These are phyloP conservation scores for Genyomyrus donnyi DNA, from an alignment of 2,113 vertebrate genomes.

Conservation along the genomic window DNA sequence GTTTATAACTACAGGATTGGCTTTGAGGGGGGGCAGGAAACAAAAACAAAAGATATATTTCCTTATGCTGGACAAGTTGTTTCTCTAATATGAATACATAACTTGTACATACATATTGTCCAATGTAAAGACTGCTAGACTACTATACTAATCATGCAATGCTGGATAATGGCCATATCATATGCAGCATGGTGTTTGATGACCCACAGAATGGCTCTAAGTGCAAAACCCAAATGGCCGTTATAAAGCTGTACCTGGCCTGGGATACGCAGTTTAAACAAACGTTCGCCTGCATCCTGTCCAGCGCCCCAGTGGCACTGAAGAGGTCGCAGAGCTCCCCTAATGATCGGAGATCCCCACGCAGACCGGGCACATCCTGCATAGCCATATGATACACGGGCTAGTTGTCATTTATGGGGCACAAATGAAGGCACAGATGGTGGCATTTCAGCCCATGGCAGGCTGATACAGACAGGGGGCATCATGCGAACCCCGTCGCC, in stretches of 20 bases:
- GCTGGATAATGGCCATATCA: not conserved
- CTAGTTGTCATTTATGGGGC: not conserved
- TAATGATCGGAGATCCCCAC: not conserved
- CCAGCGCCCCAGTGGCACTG: not conserved
- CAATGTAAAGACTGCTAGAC: not conserved
- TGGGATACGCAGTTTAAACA: not conserved
- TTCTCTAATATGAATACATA: not conserved
- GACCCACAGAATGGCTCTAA: not conserved
- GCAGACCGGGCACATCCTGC: not conserved
- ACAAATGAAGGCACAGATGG: not conserved
- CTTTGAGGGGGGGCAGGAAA: not conserved
- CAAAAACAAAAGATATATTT: not conserved
- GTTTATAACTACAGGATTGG: not conserved
- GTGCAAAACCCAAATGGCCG: not conserved
- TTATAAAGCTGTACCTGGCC: not conserved
- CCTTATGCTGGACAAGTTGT: too few relatives aligned
- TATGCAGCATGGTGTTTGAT: not conserved
- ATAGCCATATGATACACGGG: not conserved
- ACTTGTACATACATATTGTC: not conserved
- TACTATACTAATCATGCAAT: not conserved
- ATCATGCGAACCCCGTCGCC: not conserved
- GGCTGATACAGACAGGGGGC: not conserved
- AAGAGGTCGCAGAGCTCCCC: not conserved
- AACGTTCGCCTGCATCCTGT: not conserved
- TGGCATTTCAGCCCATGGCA: not conserved